Base-by-base conservation (phyloP, 2,113 vertebrate species). In the Barbus barbus region DNA sequence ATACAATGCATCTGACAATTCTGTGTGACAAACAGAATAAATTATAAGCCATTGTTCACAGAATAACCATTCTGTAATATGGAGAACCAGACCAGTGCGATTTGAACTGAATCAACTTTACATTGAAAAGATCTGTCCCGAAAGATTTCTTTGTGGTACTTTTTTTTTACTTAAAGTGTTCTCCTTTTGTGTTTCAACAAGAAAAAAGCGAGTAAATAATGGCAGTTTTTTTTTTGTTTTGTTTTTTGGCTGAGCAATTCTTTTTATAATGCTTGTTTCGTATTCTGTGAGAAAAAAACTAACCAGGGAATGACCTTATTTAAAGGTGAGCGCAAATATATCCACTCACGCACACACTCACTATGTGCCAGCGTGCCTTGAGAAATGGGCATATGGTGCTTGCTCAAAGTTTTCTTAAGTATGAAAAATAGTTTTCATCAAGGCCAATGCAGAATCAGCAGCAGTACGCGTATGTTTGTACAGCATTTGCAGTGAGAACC, bases 391-490 rank as follows among this genome's bases (percentile, higher is more conserved):
- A 89, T 83, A 88, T 88, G 89, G 89, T 71, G 46, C 78, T 88
- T 75, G 38, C 77, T 71, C 78, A 71, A 69, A 82, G 79, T 90
- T 89, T 84, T 84, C 88, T 87, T 86, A 87, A 90, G 87, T 86
- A 82, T 82, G 71, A 87, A 85, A 78, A 85, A 72, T 82, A 80
- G 81, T 48, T 83, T 74, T 58, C 79, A 51, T 82, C 83, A 88
- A 90, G 87, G 87, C 83, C 84, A 44, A 46, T 38, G 63, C 72
- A 60, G 95, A 96, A 96, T 95, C 95, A 93, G 94, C 91, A 82
- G 72, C 60, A 58, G 91, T 1, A 94, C 93, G 95, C 94, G 94
- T 93, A 82, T 96, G 94, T 96, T 95, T 96, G 91, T 92, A 93
- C 92, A 94, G 94, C 94, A 41, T 93, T 93, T 95, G 93, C 92